These are phyloP conservation scores for Leptodactylus fuscus DNA, from an alignment of 2,113 vertebrate genomes.

Conservation along the genomic window DNA sequence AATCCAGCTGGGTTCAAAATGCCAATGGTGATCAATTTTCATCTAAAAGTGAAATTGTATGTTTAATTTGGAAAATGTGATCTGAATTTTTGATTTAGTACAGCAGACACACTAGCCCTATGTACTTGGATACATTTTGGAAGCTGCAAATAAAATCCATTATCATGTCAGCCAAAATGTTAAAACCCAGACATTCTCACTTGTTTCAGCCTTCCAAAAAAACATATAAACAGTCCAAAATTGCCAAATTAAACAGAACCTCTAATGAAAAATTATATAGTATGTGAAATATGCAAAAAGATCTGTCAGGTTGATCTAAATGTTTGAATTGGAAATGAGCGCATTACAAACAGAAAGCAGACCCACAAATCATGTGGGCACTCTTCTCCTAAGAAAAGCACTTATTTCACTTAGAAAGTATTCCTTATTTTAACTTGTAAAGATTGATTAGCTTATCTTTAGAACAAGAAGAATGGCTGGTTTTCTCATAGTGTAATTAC, in stretches of 20 bases:
- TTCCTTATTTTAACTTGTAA: conserved; percentile 47
- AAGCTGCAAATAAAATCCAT: conserved; percentile 46
- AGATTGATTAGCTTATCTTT: conserved; percentile 41
- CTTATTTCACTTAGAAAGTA: conserved; percentile 51
- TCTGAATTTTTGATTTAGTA: conserved; percentile 42
- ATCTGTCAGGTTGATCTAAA: conserved; percentile 50
- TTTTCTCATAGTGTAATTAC: conserved; percentile 43
- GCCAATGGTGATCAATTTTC: conserved; percentile 36
- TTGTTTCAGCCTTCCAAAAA: conserved; percentile 45
- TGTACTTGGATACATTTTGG: conserved; percentile 38
- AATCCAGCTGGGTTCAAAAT: conserved; percentile 16
- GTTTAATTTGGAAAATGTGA: conserved; percentile 46
- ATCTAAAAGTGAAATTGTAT: conserved; percentile 33
- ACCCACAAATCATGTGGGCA: conserved; percentile 55
- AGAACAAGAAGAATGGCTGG: conserved; percentile 34
- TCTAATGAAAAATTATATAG: conserved; percentile 57
- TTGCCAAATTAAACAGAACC: conserved; percentile 55
- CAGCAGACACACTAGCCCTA: conserved; percentile 27
- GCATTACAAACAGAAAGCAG: conserved; percentile 43
- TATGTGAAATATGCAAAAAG: conserved; percentile 58
- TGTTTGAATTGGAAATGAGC: conserved; percentile 56
- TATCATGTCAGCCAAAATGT: conserved; percentile 56
- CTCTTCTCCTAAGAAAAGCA: conserved; percentile 24
- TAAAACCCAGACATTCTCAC: conserved; percentile 50
- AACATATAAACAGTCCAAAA: conserved; percentile 50